Base-by-base conservation (phyloP, 2,797 vertebrate species). In the Sciaenops ocellatus region DNA sequence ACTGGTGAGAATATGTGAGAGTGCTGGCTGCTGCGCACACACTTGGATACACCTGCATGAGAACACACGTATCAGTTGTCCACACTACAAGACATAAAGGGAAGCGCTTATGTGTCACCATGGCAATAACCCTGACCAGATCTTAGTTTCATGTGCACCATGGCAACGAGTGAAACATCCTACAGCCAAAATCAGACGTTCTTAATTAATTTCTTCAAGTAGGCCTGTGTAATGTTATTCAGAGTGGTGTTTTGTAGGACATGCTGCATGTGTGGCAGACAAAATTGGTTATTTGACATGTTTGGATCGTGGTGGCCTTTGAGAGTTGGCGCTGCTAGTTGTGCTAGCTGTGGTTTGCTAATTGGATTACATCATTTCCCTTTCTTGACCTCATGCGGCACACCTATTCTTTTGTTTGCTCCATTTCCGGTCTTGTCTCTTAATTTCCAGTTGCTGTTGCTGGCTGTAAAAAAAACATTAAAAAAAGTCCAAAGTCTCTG, bases 61-160 rank as follows among this genome's bases (percentile, higher is more conserved):
- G 28, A 47, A 80, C 28, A 28, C 78, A 51, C 72, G 56, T 83
- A 90, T 90, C 81, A 78, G 60, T 60, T 64, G 50, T n/a, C 78
- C 75, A 79, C 79, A 73, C 69, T 61, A 77, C 75, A 86, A 78
- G 83, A 92, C 84, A 85, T 78, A 56, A 57, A 86, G 63, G 54
- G 69, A 89, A 89, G 78, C 30, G 10, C 41, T 57, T 26, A 48
- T 82, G 84, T 69, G 78, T 92, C 87, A 90, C 90, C 65, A 73
- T 79, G 78, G 82, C 13, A 69, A 93, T 93, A 91, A 92, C 84
- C 76, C 78, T n/a, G 54, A 79, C 47, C 54, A 51, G 24, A 76
- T 84, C 62, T 80, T 73, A 52, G 71, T 78, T 90, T 70, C 60
- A 66, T 65, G 77, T 51, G 73, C 64, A 72, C 73, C 82, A 82